Base-by-base conservation (phyloP, 2,113 vertebrate genomes). In the Nesoenas mayeri region DNA sequence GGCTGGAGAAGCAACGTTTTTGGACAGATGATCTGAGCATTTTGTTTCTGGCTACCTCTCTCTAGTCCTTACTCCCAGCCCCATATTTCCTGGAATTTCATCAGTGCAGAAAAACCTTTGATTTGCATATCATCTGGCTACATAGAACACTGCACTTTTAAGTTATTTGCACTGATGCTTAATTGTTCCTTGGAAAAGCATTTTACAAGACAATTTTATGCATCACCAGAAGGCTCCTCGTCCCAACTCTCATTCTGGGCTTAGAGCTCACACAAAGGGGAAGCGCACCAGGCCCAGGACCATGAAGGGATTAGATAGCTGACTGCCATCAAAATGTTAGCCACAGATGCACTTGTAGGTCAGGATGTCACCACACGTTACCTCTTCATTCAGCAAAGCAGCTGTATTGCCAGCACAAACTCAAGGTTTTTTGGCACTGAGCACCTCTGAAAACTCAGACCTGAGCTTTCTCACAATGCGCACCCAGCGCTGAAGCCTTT, bases 11-110 rank as follows among this genome's bases (percentile, higher is more conserved):
- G 58, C 29, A 81, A 47, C 53, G 61, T 75, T 70, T 95, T 81
- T 75, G 61, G 85, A 72, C 29, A 84, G 65, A 64, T 50, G 44
- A 86, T 88, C 65, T 93, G 79, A 95, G 67, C n/a, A 36, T 79
- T 95, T 94, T 95, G 17, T 96, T 91, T 79, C 69, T 96, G 85
- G 77, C 65, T 74, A 15, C 71, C 40, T 95, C 29, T 58, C 56
- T 75, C 50, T 78, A 61, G 51, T 69, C 11, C 26, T 78, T 81
- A n/a, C n/a, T n/a, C 22, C 48, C 32, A 0, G 0, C 53, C 15
- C 70, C 17, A 1, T 34, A 75, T 89, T 96, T 91, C 77, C 73
- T 84, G 83, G 90, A 86, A 93, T 81, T 81, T 79, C 81, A 64
- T 84, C 65, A 34, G 60, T 50, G 65, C 61, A 78, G 65, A 88